A percentile compares a stretch with the other conserved stretches of the same genome.
Evolutionary conservation across 2,888 invertebrate species (phyloP).

Genomic region (Bellardia pandia): DNA sequence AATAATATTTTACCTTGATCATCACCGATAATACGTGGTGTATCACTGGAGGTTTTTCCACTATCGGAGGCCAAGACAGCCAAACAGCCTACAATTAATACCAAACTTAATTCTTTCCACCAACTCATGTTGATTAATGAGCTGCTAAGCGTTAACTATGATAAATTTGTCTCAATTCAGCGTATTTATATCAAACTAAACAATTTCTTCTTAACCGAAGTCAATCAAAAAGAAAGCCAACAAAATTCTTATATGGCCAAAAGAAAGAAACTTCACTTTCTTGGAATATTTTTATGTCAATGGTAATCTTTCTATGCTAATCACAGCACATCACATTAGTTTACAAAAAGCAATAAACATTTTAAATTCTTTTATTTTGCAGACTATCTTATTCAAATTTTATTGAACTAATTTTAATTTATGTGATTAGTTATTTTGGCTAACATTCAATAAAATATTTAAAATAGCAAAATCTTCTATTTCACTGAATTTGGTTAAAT

Average conservation of each 20-base stretch:
- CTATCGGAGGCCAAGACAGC: not conserved
- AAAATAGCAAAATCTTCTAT: not conserved
- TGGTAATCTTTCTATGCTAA: not conserved
- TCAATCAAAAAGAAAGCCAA: slow-evolving; percentile 17
- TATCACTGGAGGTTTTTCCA: not conserved
- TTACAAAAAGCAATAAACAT: not conserved
- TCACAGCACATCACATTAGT: not conserved
- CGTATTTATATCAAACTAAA: not conserved
- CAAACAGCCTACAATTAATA: not conserved
- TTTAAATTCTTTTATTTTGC: slow-evolving; percentile 3
- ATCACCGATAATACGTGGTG: not conserved
- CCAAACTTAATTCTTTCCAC: slow-evolving; percentile 13
- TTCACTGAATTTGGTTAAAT: not conserved
- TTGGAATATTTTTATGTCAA: slow-evolving; percentile 8
- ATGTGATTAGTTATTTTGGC: not conserved
- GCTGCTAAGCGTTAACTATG: not conserved
- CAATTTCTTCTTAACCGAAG: slow-evolving; percentile 7
- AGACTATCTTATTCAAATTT: not conserved
- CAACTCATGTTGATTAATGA: slow-evolving; percentile 31
- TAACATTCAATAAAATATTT: not conserved
- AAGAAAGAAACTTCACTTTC: not conserved
- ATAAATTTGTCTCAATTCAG: not conserved
- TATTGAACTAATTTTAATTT: slow-evolving; percentile 8
- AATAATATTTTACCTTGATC: slow-evolving; percentile 19
- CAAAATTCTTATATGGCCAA: not conserved